Base-by-base conservation (phyloP, 35 echinoderm and acorn worm genomes). In the Hemicentrotus pulcherrimus region DNA sequence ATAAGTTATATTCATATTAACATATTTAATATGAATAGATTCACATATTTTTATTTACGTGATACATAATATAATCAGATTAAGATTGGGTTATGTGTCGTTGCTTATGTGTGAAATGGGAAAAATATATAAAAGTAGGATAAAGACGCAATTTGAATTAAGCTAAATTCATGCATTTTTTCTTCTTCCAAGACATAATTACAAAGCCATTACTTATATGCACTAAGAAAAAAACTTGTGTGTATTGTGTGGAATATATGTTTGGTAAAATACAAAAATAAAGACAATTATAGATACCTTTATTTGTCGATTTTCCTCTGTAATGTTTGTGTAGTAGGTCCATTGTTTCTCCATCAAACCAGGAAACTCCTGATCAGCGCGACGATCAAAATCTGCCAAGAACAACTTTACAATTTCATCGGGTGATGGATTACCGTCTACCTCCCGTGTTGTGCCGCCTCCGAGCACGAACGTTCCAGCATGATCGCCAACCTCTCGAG, bases 321-420 rank as follows among this genome's bases (percentile, higher is more conserved):
- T 93, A 24, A 58, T 0, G 28, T 93, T 58, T 9, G 91, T 93
- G 47, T 93, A 93, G 48, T 93, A 93, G 91, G 16, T 93, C 91
- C 91, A 93, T 55, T 93, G 5, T 58, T 93, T 93, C 91, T 58
- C 48, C 30, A 48, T 47, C 47, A 93, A 58, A 14, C 48, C 91
- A 24, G 91, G 91, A 0, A 50, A 90, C 9, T 90, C 88, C 16
- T 30, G 31, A 41, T 90, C 88, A 16, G 46, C 46, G 13, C 88
- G 32, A n/a, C 15, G 46, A 24, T 90, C 88, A 16, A 90, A 90
- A 30, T 90, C 88, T 5, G 11, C 32, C 12, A 90, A 30, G 32
- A 33, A 90, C 2, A 24, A 2, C 32, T 90, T 33, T 4, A 90
- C 32, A 30, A 90, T 90, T 32, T 78, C 22, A 8, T 78, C 22